Evolutionary conservation across 2,888 invertebrate species (phyloP), one percentile per base, ranked within the genome.

Genomic region (Strigamia transsilvanica): DNA sequence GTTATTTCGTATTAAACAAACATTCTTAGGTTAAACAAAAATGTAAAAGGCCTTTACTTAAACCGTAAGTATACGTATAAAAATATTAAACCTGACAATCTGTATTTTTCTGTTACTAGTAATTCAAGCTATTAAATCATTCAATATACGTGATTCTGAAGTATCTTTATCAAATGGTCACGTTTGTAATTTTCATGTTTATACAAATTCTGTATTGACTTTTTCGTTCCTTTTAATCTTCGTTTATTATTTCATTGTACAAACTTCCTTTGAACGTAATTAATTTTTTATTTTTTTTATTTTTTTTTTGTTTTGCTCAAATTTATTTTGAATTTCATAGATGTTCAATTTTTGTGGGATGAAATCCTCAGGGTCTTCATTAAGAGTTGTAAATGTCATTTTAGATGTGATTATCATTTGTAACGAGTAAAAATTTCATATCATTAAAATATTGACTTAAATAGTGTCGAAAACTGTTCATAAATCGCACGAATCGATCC

Each of bases 321-420:
- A 73, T 73, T 73, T 32, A 73, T 73, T 73, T 73, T n/a, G 13
- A 73, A 27, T 73, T 73, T 73, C 7, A 32, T 73, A 73, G 73
- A 73, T 73, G 73, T 73, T 73, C 73, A 73, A 73, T 73, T 73
- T 73, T 73, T 73, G 73, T 73, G 73, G 73, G 73, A 73, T 73
- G 73, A 73, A 73, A 73, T 73, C 73, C 73, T 73, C 73, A 73
- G 73, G 73, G 73, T 73, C 73, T 73, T 32, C 32, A 73, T 73
- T 73, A 73, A 27, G 32, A 73, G 73, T 38, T 73, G 73, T 73
- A 73, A 73, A 73, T 73, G 73, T 73, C 73, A 73, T 73, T 73
- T 73, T 73, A 73, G 73, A 73, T 73, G 73, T 73, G 73, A 73
- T 73, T 73, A 73, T 73, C 73, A 73, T 73, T 73, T 73, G 73